phyloP scores from a whole-genome alignment of 2,888 invertebrate genomes.

The Lagria hirta region DNA sequence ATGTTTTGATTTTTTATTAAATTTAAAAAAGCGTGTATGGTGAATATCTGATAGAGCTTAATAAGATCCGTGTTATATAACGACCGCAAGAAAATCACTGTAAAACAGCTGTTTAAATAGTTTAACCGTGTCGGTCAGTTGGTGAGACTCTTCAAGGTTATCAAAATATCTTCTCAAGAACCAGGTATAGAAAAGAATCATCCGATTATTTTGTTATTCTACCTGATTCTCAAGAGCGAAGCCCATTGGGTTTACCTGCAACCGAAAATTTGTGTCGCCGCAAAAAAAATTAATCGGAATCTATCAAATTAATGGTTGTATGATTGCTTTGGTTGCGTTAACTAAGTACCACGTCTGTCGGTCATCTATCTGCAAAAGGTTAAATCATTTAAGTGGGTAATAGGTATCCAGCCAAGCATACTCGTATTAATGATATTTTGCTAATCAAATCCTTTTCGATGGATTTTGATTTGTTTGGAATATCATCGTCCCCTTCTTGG shows the following conservation, averaged over 20 bases:
- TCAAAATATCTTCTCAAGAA: conserved; percentile 21
- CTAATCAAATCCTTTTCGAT: not conserved
- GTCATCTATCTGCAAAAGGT: conserved; percentile 1
- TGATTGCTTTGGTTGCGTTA: conserved; percentile 11
- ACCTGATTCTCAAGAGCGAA: conserved; percentile 6
- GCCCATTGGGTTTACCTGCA: conserved; percentile 14
- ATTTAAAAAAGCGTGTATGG: no score
- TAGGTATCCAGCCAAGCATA: not conserved
- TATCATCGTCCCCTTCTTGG: conserved; percentile 13
- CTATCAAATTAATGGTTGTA: conserved; percentile 22
- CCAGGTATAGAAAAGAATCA: conserved; percentile 20
- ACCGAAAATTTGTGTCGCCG: conserved; percentile 9
- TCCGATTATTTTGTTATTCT: conserved; percentile 8
- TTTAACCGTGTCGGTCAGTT: conserved; percentile 38
- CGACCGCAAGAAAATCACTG: not conserved
- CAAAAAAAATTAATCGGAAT: conserved; percentile 19
- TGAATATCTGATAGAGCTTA: no score
- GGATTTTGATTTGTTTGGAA: conserved; percentile 16
- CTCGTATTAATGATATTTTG: not conserved
- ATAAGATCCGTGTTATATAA: not conserved
- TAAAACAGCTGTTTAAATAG: conserved; percentile 17
- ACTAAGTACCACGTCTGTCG: not conserved
- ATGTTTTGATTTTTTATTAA: no score
- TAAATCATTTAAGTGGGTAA: conserved; percentile 1
- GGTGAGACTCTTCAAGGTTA: conserved; percentile 39